Evolutionary conservation across 2,888 invertebrate genomes (phyloP).

Genomic region (Calameuta pallipes): DNA sequence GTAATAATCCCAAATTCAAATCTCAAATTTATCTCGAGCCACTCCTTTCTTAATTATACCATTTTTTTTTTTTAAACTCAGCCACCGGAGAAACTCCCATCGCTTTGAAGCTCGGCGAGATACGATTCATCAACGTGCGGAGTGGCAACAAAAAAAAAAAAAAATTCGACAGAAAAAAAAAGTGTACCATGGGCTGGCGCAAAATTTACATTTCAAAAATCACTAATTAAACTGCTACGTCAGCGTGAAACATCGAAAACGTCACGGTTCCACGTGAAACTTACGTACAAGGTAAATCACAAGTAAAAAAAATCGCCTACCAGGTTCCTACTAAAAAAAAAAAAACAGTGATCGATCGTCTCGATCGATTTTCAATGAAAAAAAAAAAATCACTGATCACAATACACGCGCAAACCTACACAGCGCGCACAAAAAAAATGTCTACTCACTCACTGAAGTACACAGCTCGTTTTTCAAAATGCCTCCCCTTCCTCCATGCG

Average conservation of each 20-base stretch:
- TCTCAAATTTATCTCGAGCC: background rate
- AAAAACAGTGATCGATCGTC: no score
- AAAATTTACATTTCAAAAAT: background rate
- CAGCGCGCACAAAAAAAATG: background rate
- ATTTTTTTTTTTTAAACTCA: no score
- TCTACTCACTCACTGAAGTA: background rate
- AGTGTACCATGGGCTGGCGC: no score
- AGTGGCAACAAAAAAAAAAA: background rate
- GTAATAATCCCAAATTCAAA: background rate
- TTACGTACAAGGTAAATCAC: background rate
- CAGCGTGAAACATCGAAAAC: no score
- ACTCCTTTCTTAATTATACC: background rate
- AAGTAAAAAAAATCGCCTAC: background rate
- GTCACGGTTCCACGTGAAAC: background rate
- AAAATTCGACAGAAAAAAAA: no score
- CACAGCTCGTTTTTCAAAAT: background rate
- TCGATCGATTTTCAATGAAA: no score
- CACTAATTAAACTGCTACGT: background rate
- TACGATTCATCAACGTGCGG: background rate
- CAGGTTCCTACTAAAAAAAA: no score
- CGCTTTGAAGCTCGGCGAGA: background rate
- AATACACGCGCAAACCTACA: no score
- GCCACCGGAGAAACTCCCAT: background rate
- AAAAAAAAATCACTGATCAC: no score
- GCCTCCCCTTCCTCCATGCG: background rate